phyloP scores from a whole-genome alignment of 2,797 vertebrate genomes.

The Aselliscus stoliczkanus region DNA sequence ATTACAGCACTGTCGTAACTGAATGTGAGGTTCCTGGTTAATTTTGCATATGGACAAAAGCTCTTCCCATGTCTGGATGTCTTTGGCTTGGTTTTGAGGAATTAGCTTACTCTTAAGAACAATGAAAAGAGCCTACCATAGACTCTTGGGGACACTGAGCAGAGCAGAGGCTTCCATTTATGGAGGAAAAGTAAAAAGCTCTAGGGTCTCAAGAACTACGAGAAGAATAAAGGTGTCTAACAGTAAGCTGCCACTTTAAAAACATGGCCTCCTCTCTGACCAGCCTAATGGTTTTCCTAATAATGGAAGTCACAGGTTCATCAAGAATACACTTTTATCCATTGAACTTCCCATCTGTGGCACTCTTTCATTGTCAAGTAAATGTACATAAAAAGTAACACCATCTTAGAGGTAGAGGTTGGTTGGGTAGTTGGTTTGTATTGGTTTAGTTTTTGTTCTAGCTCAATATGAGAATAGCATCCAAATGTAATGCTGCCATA shows the following conservation, averaged over 20 bases:
- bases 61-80: background rate
- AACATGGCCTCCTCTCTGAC: background rate
- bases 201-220: background rate
- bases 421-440: background rate
- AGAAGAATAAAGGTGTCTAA: background rate
- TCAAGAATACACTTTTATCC: background rate
- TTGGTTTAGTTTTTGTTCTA: background rate
- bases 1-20: background rate
- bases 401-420: background rate
- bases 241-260: background rate
- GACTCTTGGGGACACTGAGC: background rate
- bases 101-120: background rate
- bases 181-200: background rate
- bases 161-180: background rate
- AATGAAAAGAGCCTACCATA: background rate
- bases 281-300: background rate
- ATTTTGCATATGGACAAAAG: background rate
- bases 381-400: background rate
- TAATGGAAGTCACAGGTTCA: background rate
- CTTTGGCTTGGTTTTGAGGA: background rate
- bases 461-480: background rate
- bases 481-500: background rate
- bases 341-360: background rate
- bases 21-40: background rate
- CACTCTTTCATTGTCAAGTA: background rate